Evolutionary conservation across 2,797 vertebrate genomes (phyloP), one percentile per base, ranked within the genome.

Genomic region (Melanotaenia nigrans): DNA sequence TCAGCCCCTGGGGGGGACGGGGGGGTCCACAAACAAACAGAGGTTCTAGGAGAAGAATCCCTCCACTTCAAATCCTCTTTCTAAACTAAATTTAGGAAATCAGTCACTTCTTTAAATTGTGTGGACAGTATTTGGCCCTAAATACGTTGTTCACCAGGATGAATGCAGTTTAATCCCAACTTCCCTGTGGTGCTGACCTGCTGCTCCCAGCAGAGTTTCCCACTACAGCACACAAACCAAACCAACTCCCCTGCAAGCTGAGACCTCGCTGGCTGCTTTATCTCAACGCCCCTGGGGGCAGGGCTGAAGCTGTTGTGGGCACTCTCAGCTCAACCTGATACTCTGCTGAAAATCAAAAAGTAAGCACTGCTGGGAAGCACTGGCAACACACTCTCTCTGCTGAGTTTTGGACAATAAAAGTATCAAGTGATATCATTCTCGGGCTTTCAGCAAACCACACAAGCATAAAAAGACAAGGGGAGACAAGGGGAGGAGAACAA

Each of bases 81-180:
- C 56, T 73, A 33, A 47, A 45, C 71, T 79, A 80, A 68, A 82
- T 81, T 85, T 80, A 85, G 84, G 85, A 89, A 90, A 84, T 59
- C 72, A 73, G 73, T 49, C 55, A 2, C 71, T 83, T 36, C 22
- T 69, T 68, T 81, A 78, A 77, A 73, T 81, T 61, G 65, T 65
- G 61, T 56, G 71, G 72, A 81, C 53, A 66, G 81, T 64, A 79
- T 87, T 81, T 79, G 65, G 58, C 66, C 58, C 16, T 78, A 7
- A 61, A 40, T 33, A 72, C 76, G 90, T 88, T 90, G 85, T 92
- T 90, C 86, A 67, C 65, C 7, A 11, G 77, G 83, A 86, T 85
- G 87, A 90, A 79, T 71, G 75, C 61, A 61, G 84, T 73, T 90
- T 87, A 90, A 92, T 89, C 83, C 81, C 0, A 40, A 75, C 70